Conservation (phyloP, 2,113 vertebrate genomes). For the Periophthalmus modestus region DNA sequence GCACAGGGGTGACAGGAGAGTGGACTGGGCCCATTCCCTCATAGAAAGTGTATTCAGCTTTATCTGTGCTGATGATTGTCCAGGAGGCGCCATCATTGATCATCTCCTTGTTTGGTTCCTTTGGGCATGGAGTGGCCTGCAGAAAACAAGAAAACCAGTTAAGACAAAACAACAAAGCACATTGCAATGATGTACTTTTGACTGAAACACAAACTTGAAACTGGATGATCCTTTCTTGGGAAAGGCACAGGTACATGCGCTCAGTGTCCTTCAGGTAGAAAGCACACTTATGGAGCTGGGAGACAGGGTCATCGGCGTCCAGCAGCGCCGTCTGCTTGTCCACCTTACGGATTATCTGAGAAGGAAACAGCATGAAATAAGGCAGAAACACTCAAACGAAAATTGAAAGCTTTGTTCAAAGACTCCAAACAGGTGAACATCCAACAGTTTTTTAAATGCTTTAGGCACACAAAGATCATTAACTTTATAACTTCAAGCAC, state of each 20-base stretch:
- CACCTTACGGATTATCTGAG: constrained; percentile 98
- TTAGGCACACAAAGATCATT: no score
- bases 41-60: constrained; percentile 99
- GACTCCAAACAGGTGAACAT: no score
- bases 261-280: constrained; percentile 99
- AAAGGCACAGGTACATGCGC: constrained; percentile 99
- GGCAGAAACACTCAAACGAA: not conserved
- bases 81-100: constrained; percentile 99
- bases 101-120: constrained; percentile 99
- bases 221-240: constrained; percentile 99
- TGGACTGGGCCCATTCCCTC: constrained; percentile 99
- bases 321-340: constrained; percentile 98
- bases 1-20: constrained; percentile 96
- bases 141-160: not conserved
- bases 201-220: constrained; percentile 87
- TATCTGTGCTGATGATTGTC: constrained; percentile 99
- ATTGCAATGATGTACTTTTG: no score
- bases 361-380: not conserved
- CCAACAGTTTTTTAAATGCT: no score
- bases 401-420: not conserved
- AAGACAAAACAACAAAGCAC: not conserved
- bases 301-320: constrained; percentile 97
- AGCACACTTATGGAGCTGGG: constrained; percentile 99
- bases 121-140: constrained; percentile 99
- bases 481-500: no score